Evolutionary conservation across 2,888 invertebrate species (phyloP), one percentile per base, ranked within the genome.

Genomic region (Vandiemenella viatica): DNA sequence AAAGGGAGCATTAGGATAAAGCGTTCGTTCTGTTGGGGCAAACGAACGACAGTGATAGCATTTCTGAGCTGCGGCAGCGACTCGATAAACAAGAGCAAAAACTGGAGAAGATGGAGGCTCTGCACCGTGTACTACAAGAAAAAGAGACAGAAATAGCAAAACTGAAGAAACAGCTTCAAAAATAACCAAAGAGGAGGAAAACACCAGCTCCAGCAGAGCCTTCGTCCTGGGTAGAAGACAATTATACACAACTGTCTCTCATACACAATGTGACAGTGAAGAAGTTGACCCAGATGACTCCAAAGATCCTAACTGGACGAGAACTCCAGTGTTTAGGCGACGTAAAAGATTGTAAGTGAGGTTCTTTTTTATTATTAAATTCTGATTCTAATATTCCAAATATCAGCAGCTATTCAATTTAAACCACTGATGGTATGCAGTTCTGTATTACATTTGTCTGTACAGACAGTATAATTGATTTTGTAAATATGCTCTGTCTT

Each of bases 221-320:
- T 8, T 8, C 15, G 4, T n/a, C 4, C 38, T n/a, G 16, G 8
- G 15, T 38, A 8, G 16, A n/a, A 17, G 10, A 43, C n/a, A 17
- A 70, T 48, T 50, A n/a, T n/a, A n/a, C n/a, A n/a, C n/a, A n/a
- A n/a, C n/a, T n/a, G n/a, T n/a, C n/a, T n/a, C n/a, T n/a, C n/a
- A 70, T 15, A 67, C 69, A 43, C 63, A 68, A 43, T 56, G 55
- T 26, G 65, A 62, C 5, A 48, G 65, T 64, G 40, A 66, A 63
- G 56, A 65, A 61, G 69, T 70, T 6, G 68, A 68, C 1, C 83
- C n/a, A n/a, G n/a, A n/a, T n/a, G n/a, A n/a, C n/a, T n/a, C n/a
- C n/a, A n/a, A n/a, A n/a, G n/a, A n/a, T 61, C 83, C 83, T 0
- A 83, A 83, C 58, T 83, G 83, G 83, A 65, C 65, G 26, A 73